These are phyloP conservation scores for Megalonaias nervosa DNA, from an alignment of 1,140 invertebrate species.

Conservation along the genomic window DNA sequence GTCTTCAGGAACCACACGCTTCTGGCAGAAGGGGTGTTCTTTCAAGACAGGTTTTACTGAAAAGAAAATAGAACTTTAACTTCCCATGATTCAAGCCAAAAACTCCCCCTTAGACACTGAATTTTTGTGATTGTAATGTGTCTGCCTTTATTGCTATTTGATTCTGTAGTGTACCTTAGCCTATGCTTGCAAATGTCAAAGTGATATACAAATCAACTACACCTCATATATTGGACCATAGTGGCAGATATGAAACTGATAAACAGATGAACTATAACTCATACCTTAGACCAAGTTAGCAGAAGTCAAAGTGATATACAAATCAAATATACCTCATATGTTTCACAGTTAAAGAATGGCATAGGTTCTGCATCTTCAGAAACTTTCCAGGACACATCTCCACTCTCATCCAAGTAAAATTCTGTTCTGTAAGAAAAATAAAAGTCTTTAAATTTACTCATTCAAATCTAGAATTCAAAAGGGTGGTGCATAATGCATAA, in stretches of 20 bases:
- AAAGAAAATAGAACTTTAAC: too few relatives aligned
- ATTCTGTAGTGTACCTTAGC: background rate
- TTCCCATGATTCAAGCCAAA: too few relatives aligned
- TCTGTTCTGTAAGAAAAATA: constrained; percentile 74
- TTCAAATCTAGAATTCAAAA: too few relatives aligned
- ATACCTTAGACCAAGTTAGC: background rate
- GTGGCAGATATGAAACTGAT: background rate
- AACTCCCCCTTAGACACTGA: too few relatives aligned
- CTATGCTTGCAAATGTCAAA: background rate
- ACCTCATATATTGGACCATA: constrained; percentile 75
- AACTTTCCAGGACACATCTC: constrained; percentile 79
- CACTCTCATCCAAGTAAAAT: constrained; percentile 78
- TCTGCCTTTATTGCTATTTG: too few relatives aligned
- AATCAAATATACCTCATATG: constrained; percentile 74
- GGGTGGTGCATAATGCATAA: too few relatives aligned
- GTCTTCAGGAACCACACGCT: too few relatives aligned
- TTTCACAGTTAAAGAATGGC: constrained; percentile 79
- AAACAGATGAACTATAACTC: background rate
- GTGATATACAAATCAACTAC: background rate
- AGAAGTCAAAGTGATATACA: background rate
- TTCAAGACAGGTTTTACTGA: too few relatives aligned
- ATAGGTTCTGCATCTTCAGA: constrained; percentile 75
- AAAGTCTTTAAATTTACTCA: constrained; percentile 1
- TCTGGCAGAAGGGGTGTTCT: too few relatives aligned
- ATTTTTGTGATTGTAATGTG: too few relatives aligned